Evolutionary conservation across 2,888 invertebrate genomes (phyloP), one percentile per base, ranked within the genome.

Genomic region (Diaphora mendica): DNA sequence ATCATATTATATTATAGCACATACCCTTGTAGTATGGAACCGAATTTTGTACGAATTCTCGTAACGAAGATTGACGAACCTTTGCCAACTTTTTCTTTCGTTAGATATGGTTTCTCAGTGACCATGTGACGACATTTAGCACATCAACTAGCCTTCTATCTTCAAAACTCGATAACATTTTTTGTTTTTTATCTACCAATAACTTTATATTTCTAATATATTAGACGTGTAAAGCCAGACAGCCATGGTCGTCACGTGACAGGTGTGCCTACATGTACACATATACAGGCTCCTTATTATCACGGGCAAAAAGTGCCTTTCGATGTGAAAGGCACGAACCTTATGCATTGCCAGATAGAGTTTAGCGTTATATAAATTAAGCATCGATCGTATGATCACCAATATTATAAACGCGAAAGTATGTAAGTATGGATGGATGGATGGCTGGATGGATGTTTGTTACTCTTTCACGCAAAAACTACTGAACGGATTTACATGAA

Each of bases 41-140:
- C 3, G 42, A 11, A 42, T 42, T 42, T 42, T 42, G 11, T 13
- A 39, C 39, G 39, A 39, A 39, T 39, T 39, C 39, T 39, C 39
- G 39, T 42, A 42, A 13, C 42, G 15, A 42, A 15, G 2, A 42
- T 42, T 42, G 42, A 42, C 15, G 42, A 42, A 39, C 39, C 39
- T 39, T 39, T 39, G 7, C 8, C 39, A 5, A 5, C 39, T 39
- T 3, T 17, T 44, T 15, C 17, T 15, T 44, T 17, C 44, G 39
- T 39, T 65, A 23, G n/a, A 65, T 65, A 15, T 65, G 39, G 23
- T 65, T 39, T n/a, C 64, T 65, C 64, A 65, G 64, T 35, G 4
- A 65, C 11, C 23, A 39, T 2, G 17, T 4, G 7, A 39, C 8
- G 8, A 39, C 8, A 39, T 44, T 44, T 44, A 44, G 3, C 2